Conservation (phyloP, 2,113 vertebrate species). For the Daboia siamensis region DNA sequence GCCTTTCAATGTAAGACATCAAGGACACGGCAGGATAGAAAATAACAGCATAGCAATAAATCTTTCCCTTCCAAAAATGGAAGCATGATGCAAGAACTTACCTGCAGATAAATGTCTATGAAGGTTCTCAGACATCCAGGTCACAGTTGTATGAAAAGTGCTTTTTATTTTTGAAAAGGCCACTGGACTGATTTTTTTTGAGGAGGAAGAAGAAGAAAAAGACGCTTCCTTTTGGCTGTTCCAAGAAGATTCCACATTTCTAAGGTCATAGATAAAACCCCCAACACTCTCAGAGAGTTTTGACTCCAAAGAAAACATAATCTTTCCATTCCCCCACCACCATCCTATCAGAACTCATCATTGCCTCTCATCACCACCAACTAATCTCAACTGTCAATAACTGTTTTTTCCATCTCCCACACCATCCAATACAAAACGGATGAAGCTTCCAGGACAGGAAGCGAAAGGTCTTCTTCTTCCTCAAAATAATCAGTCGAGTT, state of each 20-base stretch:
- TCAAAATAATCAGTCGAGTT: background rate
- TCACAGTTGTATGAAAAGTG: background rate
- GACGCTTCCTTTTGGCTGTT: background rate
- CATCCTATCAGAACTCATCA: background rate
- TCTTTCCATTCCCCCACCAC: background rate
- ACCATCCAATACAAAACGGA: background rate
- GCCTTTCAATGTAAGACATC: background rate
- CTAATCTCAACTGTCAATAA: background rate
- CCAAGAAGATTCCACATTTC: background rate
- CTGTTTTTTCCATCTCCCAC: background rate
- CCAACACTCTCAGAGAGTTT: background rate
- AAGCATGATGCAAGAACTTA: slow-evolving; percentile 58
- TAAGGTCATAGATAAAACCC: background rate
- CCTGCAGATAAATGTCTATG: slow-evolving; percentile 42
- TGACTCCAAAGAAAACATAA: background rate
- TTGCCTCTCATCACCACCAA: background rate
- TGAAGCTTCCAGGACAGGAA: background rate
- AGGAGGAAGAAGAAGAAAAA: background rate
- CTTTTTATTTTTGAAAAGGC: background rate
- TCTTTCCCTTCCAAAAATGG: background rate
- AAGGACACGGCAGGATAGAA: background rate
- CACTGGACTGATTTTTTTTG: background rate
- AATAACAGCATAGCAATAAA: background rate
- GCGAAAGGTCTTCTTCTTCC: background rate
- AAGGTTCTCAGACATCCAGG: background rate